Evolutionary conservation across 2,888 invertebrate species (phyloP).

Genomic region (Zhuqinia jingwanae): DNA sequence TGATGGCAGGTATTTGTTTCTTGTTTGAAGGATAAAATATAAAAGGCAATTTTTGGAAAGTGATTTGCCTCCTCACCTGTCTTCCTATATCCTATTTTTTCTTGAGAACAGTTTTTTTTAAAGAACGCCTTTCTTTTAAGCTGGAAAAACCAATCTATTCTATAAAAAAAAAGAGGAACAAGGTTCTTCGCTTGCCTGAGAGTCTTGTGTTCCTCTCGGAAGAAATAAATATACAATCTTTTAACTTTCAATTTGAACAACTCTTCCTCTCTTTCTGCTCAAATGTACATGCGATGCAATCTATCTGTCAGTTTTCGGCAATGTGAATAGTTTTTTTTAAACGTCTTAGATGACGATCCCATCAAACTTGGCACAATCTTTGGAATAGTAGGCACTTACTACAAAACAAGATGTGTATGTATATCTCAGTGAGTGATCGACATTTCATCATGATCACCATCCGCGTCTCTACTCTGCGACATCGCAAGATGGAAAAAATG

Average conservation of each 20-base stretch:
- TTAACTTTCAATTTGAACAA: conserved; percentile 69
- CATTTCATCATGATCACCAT: conserved; percentile 44
- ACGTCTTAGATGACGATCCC: conserved; percentile 10
- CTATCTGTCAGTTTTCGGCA: conserved; percentile 48
- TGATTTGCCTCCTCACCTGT: conserved; percentile 67
- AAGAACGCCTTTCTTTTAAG: conserved; percentile 10
- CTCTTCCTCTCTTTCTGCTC: conserved; percentile 38
- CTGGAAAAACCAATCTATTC: conserved; percentile 48
- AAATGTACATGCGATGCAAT: conserved; percentile 43
- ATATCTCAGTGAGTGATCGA: conserved; percentile 23
- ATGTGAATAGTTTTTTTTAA: conserved; percentile 6
- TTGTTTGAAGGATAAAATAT: conserved; percentile 8
- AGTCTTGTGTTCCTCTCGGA: conserved; percentile 18
- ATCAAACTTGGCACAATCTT: background rate
- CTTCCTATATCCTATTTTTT: conserved; percentile 15
- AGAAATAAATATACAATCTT: conserved; percentile 58
- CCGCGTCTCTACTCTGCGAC: conserved; percentile 25
- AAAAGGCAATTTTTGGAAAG: conserved; percentile 67
- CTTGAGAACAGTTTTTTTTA: background rate
- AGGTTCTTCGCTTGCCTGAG: conserved; percentile 6
- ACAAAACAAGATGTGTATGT: background rate
- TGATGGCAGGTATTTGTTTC: conserved; percentile 17
- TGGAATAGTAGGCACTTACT: background rate
- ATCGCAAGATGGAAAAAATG: conserved; percentile 26
- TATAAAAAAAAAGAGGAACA: background rate